These are phyloP conservation scores for Pteropus alecto DNA, from an alignment of 2,113 vertebrate genomes.

Conservation along the genomic window DNA sequence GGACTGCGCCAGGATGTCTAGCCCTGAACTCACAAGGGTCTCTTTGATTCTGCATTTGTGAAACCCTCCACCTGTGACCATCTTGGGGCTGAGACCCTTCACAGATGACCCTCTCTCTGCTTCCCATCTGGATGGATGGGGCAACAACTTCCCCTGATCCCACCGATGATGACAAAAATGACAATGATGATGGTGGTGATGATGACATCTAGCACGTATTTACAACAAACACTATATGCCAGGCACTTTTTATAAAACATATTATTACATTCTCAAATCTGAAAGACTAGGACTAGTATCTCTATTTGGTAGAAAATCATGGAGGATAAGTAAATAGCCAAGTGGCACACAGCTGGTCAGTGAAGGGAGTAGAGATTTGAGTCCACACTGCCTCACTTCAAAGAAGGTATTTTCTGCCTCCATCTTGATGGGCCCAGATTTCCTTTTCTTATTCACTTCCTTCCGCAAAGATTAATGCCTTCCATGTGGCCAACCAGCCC, in stretches of 20 bases:
- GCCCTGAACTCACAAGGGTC: conserved; percentile 68
- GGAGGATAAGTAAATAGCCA: not conserved
- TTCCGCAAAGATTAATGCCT: not conserved
- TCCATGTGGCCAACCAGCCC: not conserved
- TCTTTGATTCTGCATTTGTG: conserved; percentile 75
- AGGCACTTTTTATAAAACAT: not conserved
- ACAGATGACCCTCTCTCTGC: conserved; percentile 50
- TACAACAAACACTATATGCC: not conserved
- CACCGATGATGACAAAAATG: not conserved
- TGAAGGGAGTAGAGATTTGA: not conserved
- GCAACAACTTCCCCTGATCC: not conserved
- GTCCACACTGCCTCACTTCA: not conserved
- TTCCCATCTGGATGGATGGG: not conserved
- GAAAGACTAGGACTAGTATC: not conserved
- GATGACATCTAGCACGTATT: not conserved
- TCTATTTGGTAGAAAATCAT: not conserved
- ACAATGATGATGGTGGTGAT: not conserved
- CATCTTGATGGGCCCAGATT: not conserved
- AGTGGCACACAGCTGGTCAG: not conserved
- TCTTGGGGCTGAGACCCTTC: conserved; percentile 46
- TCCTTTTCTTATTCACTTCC: not conserved
- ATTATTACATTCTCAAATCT: not conserved
- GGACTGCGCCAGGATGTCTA: conserved; percentile 65
- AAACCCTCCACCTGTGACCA: conserved; percentile 51
- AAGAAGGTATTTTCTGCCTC: not conserved